Conservation (phyloP, 2,888 invertebrate species). For the Tiliacea aurago region DNA sequence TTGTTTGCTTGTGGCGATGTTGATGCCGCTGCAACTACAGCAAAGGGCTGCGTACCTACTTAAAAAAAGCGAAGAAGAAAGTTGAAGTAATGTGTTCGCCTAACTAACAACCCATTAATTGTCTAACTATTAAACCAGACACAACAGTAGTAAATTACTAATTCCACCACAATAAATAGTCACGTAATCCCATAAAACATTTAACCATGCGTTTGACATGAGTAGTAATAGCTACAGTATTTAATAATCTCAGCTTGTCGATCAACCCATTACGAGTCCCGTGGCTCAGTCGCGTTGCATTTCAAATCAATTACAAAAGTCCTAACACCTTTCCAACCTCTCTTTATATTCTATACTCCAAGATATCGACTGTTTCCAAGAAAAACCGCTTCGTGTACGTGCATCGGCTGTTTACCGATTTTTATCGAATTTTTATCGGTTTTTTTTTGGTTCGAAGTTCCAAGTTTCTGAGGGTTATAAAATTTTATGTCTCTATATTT, state of each 20-base stretch:
- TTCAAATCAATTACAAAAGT: constrained; percentile 69
- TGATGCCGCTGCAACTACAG: no score
- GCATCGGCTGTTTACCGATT: constrained; percentile 75
- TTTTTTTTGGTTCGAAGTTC: constrained; percentile 67
- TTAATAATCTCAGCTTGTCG: constrained; percentile 67
- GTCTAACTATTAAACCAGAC: background rate
- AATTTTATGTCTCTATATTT: constrained; percentile 81
- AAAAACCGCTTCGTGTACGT: constrained; percentile 70
- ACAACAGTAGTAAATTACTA: constrained; percentile 34
- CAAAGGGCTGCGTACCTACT: background rate
- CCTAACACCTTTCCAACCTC: constrained; percentile 63
- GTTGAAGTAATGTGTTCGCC: background rate
- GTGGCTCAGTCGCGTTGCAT: constrained; percentile 63
- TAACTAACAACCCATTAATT: constrained; percentile 8
- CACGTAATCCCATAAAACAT: constrained; percentile 61
- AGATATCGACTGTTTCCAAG: constrained; percentile 63
- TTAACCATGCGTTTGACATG: constrained; percentile 43
- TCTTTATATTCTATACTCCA: constrained; percentile 68
- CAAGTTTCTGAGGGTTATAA: constrained; percentile 73
- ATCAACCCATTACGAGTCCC: constrained; percentile 60
- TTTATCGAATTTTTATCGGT: constrained; percentile 75
- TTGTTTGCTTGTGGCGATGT: no score
- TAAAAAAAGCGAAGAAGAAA: background rate
- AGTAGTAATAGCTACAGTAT: constrained; percentile 46
- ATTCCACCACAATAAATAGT: constrained; percentile 42